Evolutionary conservation across 2,113 vertebrate genomes (phyloP), one percentile per base, ranked within the genome.

Genomic region (Tylochromis polylepis): DNA sequence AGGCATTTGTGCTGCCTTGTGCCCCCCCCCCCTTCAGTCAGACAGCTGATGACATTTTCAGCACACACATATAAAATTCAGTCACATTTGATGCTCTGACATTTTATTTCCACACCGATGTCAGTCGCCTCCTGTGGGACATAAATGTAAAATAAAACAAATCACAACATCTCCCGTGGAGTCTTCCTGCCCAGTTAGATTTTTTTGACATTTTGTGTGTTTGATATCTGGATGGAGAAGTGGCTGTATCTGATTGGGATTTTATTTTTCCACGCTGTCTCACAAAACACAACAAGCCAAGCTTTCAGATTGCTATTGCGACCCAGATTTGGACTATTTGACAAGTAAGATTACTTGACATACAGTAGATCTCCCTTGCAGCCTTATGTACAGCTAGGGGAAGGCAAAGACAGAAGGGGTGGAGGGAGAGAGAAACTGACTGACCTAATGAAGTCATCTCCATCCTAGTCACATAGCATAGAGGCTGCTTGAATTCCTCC

Each of bases 371-470:
- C 84, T 85, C 43, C 80, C 55, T 84, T 81, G 24, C 84, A 81
- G 79, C 53, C 56, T 43, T 56, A 34, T 85, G 88, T 67, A 58
- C 55, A 83, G 79, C 41, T 41, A n/a, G 81, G 53, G 31, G 81
- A 87, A 51, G 59, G 36, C 15, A 58, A 78, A 7, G 62, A 79
- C 67, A 79, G 20, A 60, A 53, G 79, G 34, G 27, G 41, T 15
- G n/a, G 38, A 16, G 67, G 15, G 41, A 36, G 81, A 24, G 75
- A 38, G 86, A 51, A 53, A 82, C 41, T 67, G 84, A 58, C 59
- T 36, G 29, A 65, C 59, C 88, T 93, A 86, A 93, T 93, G 81
- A 89, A 92, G 93, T 93, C 90, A 89, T 93, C 90, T 90, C 85
- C 90, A 92, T 85, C 91, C 90, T 8, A 22, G 82, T 92, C 92